Evolutionary conservation across 2,113 vertebrate genomes (phyloP).

Genomic region (Polypterus senegalus): DNA sequence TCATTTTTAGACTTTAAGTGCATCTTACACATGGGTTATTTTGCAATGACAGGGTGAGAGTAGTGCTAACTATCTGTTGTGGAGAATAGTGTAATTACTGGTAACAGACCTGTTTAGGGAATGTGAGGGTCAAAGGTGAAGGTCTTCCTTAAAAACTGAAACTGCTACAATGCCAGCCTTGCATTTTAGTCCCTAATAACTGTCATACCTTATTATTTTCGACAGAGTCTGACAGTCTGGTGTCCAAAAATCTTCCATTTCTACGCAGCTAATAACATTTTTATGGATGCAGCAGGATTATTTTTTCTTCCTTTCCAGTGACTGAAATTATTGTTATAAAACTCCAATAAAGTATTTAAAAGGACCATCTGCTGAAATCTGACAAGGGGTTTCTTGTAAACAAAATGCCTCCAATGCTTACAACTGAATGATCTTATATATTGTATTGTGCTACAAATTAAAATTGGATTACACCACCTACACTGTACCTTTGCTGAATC

Average conservation of each 20-base stretch:
- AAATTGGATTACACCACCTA: constrained; percentile 54
- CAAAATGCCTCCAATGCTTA: constrained; percentile 56
- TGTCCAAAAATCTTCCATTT: constrained; percentile 25
- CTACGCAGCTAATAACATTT: constrained; percentile 17
- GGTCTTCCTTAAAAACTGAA: constrained; percentile 19
- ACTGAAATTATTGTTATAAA: constrained; percentile 23
- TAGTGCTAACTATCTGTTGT: constrained; percentile 7
- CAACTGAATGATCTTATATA: constrained; percentile 50
- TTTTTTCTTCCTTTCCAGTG: neutral
- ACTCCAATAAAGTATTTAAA: constrained; percentile 50
- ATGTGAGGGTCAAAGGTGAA: constrained; percentile 43
- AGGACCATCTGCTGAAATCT: constrained; percentile 51
- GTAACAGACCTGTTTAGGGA: constrained; percentile 36
- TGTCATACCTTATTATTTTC: constrained; percentile 50
- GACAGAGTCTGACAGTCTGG: constrained; percentile 40
- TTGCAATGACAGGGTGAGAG: constrained; percentile 13
- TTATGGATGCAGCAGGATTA: neutral
- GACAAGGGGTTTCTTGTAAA: constrained; percentile 71
- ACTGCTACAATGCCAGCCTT: constrained; percentile 32
- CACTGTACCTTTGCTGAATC: constrained; percentile 60
- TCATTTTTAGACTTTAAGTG: neutral
- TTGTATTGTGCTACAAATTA: constrained; percentile 72
- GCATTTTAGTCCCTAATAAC: constrained; percentile 42
- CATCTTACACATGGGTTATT: neutral
- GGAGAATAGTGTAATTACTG: constrained; percentile 30